Percentiles rank a stretch among this genome's conserved stretches.
Evolutionary conservation across 2,888 invertebrate genomes (phyloP).

Genomic region (Melipona bicolor): DNA sequence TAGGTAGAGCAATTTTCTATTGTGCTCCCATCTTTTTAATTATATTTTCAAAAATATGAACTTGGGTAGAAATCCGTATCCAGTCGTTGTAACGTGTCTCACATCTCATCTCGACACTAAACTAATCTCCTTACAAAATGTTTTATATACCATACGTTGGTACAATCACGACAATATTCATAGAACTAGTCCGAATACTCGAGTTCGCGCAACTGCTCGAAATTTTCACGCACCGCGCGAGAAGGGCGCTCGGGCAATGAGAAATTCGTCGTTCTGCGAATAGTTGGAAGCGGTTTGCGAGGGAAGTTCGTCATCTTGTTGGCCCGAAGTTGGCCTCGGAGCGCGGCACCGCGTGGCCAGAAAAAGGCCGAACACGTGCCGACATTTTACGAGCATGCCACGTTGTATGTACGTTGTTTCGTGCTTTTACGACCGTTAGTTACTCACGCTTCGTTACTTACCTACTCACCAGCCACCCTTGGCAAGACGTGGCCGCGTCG

Average conservation of each 20-base stretch:
- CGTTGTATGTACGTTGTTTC: constrained; percentile 66
- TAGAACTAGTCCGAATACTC: background rate
- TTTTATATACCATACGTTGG: too few species aligned
- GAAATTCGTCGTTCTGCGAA: background rate
- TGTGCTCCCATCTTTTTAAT: too few species aligned
- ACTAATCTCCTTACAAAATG: too few species aligned
- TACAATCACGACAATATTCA: too few species aligned
- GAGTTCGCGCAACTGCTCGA: background rate
- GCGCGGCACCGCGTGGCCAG: constrained; percentile 16
- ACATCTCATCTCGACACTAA: too few species aligned
- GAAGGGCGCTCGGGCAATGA: background rate
- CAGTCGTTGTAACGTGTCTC: too few species aligned
- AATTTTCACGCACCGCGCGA: background rate
- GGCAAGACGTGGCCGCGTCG: constrained; percentile 40
- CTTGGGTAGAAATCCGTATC: too few species aligned
- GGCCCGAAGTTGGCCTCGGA: constrained; percentile 41
- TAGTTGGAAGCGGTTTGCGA: background rate
- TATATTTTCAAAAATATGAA: too few species aligned
- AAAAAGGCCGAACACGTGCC: constrained; percentile 63
- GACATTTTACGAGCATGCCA: constrained; percentile 67
- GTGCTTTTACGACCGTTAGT: constrained; percentile 69
- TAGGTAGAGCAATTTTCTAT: too few species aligned
- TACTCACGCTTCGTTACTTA: constrained; percentile 70
- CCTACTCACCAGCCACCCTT: constrained; percentile 46
- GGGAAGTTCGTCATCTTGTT: constrained; percentile 28